phyloP scores from a whole-genome alignment of 2,113 vertebrate genomes.

The Antechinus stuartii region DNA sequence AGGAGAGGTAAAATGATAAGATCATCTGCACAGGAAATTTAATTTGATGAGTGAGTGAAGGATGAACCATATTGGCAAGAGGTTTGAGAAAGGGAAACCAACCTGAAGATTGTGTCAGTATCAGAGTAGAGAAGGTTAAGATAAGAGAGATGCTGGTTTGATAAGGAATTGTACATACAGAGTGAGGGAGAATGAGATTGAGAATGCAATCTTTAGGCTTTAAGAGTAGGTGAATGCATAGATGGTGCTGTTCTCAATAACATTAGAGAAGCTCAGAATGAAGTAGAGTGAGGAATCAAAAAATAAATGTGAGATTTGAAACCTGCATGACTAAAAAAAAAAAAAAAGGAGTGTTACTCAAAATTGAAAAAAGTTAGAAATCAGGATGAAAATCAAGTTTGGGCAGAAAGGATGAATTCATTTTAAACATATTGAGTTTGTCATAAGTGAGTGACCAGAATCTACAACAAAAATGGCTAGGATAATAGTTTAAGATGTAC shows the following conservation, averaged over 20 bases:
- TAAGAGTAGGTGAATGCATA: not conserved
- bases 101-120: not conserved
- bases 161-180: not conserved
- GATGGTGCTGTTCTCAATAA: not conserved
- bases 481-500: not conserved
- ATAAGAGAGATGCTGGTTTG: not conserved
- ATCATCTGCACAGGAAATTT: not conserved
- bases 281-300: not conserved
- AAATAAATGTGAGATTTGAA: not conserved
- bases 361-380: not conserved
- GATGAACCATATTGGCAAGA: not conserved
- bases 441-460: not conserved
- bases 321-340: not conserved
- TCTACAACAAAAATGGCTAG: not conserved
- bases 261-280: not conserved
- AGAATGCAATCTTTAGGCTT: not conserved
- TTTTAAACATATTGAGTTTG: not conserved
- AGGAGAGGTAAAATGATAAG: not conserved
- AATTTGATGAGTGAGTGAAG: not conserved
- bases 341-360: not conserved
- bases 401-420: not conserved
- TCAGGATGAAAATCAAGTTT: not conserved
- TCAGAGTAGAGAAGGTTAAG: not conserved
- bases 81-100: not conserved
- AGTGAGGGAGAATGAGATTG: not conserved